Conservation (phyloP, 2,113 vertebrate genomes). For the Prunella himalayana region DNA sequence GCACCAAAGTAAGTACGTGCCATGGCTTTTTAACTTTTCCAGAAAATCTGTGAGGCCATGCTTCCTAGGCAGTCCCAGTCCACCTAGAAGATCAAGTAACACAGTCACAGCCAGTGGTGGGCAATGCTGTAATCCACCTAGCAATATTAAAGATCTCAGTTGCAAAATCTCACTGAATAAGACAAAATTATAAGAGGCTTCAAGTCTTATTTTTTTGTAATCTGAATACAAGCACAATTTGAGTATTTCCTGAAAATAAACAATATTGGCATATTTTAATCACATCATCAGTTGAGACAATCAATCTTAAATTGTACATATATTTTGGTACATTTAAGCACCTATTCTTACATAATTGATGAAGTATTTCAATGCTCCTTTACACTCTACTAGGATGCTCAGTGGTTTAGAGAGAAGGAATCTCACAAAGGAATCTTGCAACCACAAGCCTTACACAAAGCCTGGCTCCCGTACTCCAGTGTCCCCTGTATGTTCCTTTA, state of each 20-base stretch:
- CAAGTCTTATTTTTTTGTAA: background rate
- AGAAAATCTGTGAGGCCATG: background rate
- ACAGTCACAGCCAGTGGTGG: background rate
- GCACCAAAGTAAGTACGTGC: rapidly evolving
- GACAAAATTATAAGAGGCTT: background rate
- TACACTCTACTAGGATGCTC: background rate
- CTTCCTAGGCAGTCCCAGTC: background rate
- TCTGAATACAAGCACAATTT: background rate
- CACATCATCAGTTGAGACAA: background rate
- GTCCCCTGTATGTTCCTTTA: background rate
- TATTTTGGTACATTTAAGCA: background rate
- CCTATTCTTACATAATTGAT: background rate
- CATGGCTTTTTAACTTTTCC: background rate
- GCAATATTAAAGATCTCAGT: background rate
- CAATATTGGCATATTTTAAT: background rate
- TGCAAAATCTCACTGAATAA: background rate
- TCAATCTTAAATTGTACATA: background rate
- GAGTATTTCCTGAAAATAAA: background rate
- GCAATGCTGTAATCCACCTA: background rate
- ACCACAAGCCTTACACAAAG: background rate
- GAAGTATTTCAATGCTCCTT: background rate
- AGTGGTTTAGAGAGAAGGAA: background rate
- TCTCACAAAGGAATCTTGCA: background rate
- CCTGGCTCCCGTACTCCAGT: background rate
- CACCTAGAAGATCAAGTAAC: background rate